These are phyloP conservation scores for Eunapius fragilis DNA, from an alignment of 37 sponge, comb jelly and placozoan genomes.

Conservation along the genomic window DNA sequence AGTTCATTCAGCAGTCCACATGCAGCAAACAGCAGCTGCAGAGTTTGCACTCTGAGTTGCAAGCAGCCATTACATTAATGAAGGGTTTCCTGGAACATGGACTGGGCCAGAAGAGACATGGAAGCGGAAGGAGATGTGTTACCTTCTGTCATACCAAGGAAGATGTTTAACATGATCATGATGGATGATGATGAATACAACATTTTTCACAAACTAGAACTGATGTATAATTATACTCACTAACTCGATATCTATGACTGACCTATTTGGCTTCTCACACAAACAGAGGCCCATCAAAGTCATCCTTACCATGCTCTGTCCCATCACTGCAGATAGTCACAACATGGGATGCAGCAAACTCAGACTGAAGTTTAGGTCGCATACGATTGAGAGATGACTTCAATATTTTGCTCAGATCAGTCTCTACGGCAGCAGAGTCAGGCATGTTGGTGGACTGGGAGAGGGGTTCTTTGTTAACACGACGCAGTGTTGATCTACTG, in stretches of 20 bases:
- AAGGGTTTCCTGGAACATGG: slow-evolving; percentile 27
- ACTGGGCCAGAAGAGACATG: neutral
- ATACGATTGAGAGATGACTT: slow-evolving; percentile 20
- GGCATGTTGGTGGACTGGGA: slow-evolving; percentile 1
- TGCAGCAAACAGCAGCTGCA: slow-evolving; percentile 6
- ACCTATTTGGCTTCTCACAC: neutral
- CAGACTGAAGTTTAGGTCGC: neutral
- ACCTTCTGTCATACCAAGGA: neutral
- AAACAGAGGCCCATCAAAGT: slow-evolving; percentile 31
- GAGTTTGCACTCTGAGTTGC: slow-evolving; percentile 17
- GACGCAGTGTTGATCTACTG: slow-evolving; percentile 16
- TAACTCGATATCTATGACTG: neutral
- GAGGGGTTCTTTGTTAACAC: slow-evolving; percentile 10
- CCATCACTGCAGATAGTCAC: slow-evolving; percentile 24
- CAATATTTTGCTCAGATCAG: slow-evolving; percentile 7
- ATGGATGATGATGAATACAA: neutral
- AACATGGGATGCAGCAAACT: neutral
- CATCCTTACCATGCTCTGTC: slow-evolving; percentile 12
- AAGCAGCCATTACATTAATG: slow-evolving; percentile 19
- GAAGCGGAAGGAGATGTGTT: neutral
- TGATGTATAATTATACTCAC: neutral
- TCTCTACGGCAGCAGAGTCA: neutral
- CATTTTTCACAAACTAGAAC: neutral
- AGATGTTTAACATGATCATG: neutral
- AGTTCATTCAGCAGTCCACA: neutral